Evolutionary conservation across 2,797 vertebrate species (phyloP).

Genomic region (Sebastes aleutianus): DNA sequence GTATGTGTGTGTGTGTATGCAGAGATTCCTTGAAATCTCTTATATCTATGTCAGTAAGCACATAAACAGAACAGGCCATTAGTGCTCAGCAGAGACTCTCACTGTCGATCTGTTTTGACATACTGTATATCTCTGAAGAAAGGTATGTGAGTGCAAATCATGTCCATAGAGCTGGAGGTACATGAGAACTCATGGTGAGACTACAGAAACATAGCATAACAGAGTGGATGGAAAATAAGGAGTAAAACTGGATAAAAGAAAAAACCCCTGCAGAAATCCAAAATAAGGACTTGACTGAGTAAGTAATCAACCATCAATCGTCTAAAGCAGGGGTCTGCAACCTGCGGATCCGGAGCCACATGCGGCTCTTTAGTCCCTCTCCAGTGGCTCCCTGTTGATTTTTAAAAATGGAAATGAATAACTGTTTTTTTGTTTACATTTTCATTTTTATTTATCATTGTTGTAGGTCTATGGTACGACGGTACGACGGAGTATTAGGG

Average conservation of each 20-base stretch:
- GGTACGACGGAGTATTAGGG: too few species aligned
- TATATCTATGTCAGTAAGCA: conserved; percentile 31
- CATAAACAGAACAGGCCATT: conserved; percentile 62
- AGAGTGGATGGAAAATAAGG: not conserved
- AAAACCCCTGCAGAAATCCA: accelerated
- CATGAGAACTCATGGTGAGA: not conserved
- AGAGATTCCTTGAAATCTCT: conserved; percentile 22
- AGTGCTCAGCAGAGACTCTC: conserved; percentile 26
- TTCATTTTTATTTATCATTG: too few species aligned
- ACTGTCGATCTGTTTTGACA: conserved; percentile 32
- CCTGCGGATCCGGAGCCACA: too few species aligned
- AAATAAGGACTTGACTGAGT: not conserved
- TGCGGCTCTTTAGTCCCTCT: too few species aligned
- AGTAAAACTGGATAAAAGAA: not conserved
- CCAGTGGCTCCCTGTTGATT: too few species aligned
- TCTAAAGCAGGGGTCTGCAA: not conserved
- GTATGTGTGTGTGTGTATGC: not conserved
- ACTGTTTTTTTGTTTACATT: too few species aligned
- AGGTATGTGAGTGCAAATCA: not conserved
- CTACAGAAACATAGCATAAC: not conserved
- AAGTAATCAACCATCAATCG: not conserved
- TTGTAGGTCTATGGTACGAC: too few species aligned
- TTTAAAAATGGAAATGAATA: too few species aligned
- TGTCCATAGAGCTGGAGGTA: not conserved
- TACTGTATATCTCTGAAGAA: not conserved